Evolutionary conservation across 2,113 vertebrate genomes (phyloP).

Genomic region (Rhabdomys dilectus): DNA sequence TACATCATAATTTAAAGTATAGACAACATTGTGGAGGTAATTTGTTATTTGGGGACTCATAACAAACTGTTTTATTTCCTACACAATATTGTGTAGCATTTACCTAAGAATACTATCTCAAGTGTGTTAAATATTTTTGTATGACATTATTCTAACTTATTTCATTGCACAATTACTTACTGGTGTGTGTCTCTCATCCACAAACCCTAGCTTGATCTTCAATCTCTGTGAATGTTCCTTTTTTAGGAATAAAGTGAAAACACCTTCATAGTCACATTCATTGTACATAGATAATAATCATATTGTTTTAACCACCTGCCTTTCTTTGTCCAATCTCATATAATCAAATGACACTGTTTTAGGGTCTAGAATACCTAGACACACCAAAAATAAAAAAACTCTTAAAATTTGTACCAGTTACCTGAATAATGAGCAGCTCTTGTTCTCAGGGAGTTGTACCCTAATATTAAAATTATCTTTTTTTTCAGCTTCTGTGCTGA

Average conservation of each 20-base stretch:
- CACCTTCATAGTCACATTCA: background rate
- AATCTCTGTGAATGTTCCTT: background rate
- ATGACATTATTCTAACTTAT: background rate
- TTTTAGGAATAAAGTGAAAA: background rate
- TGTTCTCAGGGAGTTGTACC: background rate
- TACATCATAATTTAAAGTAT: background rate
- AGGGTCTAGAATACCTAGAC: too few species aligned
- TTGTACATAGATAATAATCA: background rate
- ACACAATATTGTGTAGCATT: background rate
- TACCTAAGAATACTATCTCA: background rate
- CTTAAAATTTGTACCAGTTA: background rate
- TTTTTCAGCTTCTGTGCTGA: background rate
- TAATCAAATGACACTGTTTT: background rate
- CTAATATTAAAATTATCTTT: background rate
- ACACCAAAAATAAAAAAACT: background rate
- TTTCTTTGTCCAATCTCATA: background rate
- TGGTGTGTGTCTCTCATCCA: background rate
- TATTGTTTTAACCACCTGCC: background rate
- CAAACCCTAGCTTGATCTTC: background rate
- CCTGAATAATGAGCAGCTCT: background rate
- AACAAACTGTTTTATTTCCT: background rate
- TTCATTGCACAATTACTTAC: background rate
- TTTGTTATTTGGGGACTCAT: background rate
- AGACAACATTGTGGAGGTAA: background rate
- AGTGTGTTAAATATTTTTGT: background rate